A percentile compares a stretch with the other conserved stretches of the same genome.
Conservation (phyloP, 2,888 invertebrate genomes). For the Corbicula japonica region DNA sequence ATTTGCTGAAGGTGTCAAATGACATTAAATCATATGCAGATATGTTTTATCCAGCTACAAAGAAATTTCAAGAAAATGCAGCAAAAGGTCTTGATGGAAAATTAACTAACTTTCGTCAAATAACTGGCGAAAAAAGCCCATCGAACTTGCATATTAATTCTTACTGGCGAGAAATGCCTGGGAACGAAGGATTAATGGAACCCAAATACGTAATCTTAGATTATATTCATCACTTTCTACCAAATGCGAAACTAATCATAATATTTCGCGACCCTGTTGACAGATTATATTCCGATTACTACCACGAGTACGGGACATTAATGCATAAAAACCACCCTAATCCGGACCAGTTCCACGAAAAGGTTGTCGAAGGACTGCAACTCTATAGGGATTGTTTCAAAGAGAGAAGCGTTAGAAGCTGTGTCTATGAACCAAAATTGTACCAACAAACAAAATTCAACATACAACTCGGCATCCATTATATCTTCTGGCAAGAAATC, state of each 20-base stretch:
- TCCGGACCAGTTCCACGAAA: constrained; percentile 44
- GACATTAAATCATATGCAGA: background rate
- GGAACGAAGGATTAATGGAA: constrained; percentile 31
- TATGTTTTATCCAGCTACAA: background rate
- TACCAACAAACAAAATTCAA: background rate
- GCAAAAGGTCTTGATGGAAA: background rate
- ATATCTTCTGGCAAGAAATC: too few relatives aligned
- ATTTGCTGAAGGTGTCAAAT: background rate
- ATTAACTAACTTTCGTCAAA: background rate
- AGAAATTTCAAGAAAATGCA: background rate
- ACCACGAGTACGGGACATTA: constrained; percentile 32
- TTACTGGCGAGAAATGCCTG: constrained; percentile 30
- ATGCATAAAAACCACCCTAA: background rate
- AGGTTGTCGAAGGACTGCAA: constrained; percentile 16
- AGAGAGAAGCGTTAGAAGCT: constrained; percentile 24
- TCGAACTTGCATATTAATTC: constrained; percentile 33
- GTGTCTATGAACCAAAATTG: constrained; percentile 30
- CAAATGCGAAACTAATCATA: constrained; percentile 24
- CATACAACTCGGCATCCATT: too few relatives aligned
- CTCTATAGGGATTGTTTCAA: constrained; percentile 38
- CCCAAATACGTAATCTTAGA: constrained; percentile 39
- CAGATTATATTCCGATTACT: constrained; percentile 57
- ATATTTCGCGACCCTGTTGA: constrained; percentile 39
- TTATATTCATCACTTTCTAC: constrained; percentile 35
- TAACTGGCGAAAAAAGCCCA: constrained; percentile 30